Base-by-base conservation (phyloP, 2,888 invertebrate genomes). In the Tiphia femorata region DNA sequence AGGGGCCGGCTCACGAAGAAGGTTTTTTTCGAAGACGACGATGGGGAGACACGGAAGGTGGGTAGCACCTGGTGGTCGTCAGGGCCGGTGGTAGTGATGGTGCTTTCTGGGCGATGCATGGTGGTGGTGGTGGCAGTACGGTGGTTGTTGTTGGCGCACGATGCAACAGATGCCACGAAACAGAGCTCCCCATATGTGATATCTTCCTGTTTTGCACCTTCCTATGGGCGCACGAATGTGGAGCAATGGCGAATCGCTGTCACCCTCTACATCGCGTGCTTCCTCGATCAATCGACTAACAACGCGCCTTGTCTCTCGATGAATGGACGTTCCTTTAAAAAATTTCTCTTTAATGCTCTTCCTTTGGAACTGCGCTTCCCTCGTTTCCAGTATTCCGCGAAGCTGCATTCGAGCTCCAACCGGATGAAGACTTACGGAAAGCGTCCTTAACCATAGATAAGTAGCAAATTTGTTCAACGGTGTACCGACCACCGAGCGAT, bases 91-190 rank as follows among this genome's bases (percentile, higher is more conserved):
- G 64, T 66, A 58, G 73, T 59, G 67, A 58, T 52, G 70, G 67
- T 72, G 69, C 67, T 71, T 70, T 68, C 70, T 70, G 69, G 59
- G 65, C 48, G 60, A 58, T 58, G 40, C 44, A 44, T 57, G 47
- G 52, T 61, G 41, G 59, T 58, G 54, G 40, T 47, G 51, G 49
- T 56, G 57, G 38, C 58, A 59, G 43, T 61, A 50, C 40, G 49
- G 47, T 50, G 56, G 53, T 23, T 50, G 51, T 35, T 46, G 51
- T 35, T 58, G 60, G 52, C 57, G 62, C 55, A 60, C 71, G 76
- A 78, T 74, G 79, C 79, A 80, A 80, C 80, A 80, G 80, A 80
- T 80, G 80, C 80, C 75, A 51, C 60, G 58, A 53, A 21, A 20
- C 27, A 27, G 57, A 61, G 64, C 68, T 61, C 61, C 59, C 62